Evolutionary conservation across 2,113 vertebrate species (phyloP).

Genomic region (Edolisoma coerulescens): DNA sequence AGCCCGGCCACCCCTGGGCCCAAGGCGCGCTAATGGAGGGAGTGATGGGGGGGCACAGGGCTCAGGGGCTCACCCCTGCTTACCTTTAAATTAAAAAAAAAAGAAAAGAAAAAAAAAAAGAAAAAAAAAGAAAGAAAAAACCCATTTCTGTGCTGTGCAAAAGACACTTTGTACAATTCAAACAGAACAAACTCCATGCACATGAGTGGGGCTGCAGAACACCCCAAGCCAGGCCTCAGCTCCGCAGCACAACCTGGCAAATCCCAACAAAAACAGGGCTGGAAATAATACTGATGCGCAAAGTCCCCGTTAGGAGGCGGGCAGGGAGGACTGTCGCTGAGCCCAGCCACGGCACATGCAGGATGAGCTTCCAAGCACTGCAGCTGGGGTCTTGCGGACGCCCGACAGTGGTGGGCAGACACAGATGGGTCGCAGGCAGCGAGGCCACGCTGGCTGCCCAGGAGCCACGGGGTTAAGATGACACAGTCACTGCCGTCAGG

Average conservation of each 20-base stretch:
- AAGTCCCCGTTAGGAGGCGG: conserved; percentile 30
- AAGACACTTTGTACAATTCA: conserved; percentile 66
- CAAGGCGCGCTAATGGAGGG: background rate
- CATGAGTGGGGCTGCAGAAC: background rate
- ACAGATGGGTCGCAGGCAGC: conserved; percentile 2
- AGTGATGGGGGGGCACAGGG: background rate
- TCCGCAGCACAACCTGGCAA: background rate
- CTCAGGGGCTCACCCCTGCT: background rate
- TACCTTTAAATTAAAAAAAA: conserved; percentile 39
- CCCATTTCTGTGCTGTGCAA: conserved; percentile 62
- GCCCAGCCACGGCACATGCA: conserved; percentile 56
- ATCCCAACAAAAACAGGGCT: conserved; percentile 47
- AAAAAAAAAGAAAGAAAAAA: background rate
- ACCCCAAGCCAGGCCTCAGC: conserved; percentile 1
- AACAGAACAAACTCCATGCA: conserved; percentile 68
- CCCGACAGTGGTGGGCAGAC: conserved; percentile 16
- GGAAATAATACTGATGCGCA: conserved; percentile 68
- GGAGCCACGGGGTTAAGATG: conserved; percentile 78
- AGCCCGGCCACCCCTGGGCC: background rate
- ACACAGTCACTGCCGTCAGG: conserved; percentile 92
- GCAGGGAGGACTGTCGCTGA: conserved; percentile 39
- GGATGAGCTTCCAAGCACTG: conserved; percentile 54
- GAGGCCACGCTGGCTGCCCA: background rate
- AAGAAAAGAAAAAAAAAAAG: rapidly evolving
- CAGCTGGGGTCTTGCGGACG: background rate